phyloP scores from a whole-genome alignment of 2,888 invertebrate genomes.

The Argynnis bischoffii region DNA sequence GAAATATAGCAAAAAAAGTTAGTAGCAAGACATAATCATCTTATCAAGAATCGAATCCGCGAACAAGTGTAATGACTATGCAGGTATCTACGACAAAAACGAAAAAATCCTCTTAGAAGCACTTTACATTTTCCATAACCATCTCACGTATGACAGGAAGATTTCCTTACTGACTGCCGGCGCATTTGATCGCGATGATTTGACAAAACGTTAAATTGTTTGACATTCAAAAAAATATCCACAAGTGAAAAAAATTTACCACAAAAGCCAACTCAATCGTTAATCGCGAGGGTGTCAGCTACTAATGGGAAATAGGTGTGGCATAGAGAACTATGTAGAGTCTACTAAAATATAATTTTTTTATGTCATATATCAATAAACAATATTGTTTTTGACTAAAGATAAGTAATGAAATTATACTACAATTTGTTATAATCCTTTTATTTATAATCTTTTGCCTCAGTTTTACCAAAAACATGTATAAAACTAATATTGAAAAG shows the following conservation, averaged over 20 bases:
- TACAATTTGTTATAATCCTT: too few species aligned
- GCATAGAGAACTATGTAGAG: slow-evolving; percentile 49
- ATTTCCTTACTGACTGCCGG: slow-evolving; percentile 55
- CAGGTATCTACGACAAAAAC: not conserved
- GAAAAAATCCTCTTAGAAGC: slow-evolving; percentile 30
- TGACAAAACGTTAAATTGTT: slow-evolving; percentile 67
- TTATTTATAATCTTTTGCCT: too few species aligned
- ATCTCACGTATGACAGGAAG: slow-evolving; percentile 64
- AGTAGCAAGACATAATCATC: too few species aligned
- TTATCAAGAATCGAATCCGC: too few species aligned
- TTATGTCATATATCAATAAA: not conserved
- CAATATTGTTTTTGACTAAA: too few species aligned
- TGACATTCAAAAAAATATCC: slow-evolving; percentile 75
- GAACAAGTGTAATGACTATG: not conserved
- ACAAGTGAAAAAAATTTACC: slow-evolving; percentile 70
- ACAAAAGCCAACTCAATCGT: slow-evolving; percentile 72
- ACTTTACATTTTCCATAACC: slow-evolving; percentile 55
- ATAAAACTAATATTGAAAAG: too few species aligned
- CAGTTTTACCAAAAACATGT: too few species aligned
- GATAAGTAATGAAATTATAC: too few species aligned
- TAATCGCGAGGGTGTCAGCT: slow-evolving; percentile 76
- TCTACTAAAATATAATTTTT: not conserved
- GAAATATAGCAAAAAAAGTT: too few species aligned
- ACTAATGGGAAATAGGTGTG: slow-evolving; percentile 67
- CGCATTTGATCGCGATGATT: slow-evolving; percentile 74